Conservation (phyloP, 2,113 vertebrate genomes). For the Sardina pilchardus region DNA sequence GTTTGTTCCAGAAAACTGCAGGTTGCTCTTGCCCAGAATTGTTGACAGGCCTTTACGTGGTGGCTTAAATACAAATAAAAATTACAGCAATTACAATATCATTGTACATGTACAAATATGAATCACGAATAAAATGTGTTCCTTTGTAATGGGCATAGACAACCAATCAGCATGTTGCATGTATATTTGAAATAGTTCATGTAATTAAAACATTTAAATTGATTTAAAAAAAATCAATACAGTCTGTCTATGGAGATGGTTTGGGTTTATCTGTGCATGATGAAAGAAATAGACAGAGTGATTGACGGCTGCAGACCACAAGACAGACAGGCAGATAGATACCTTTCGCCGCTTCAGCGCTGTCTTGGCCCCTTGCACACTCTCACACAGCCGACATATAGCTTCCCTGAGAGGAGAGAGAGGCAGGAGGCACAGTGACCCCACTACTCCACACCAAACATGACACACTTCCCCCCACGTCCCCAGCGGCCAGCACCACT, state of each 20-base stretch:
- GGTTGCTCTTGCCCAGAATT: slow-evolving; percentile 88
- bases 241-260: background rate
- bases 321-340: slow-evolving; percentile 27
- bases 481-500: background rate
- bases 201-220: background rate
- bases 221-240: background rate
- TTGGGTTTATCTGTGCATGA: background rate
- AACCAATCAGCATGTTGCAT: background rate
- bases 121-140: background rate
- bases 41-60: slow-evolving; percentile 79
- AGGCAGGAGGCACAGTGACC: slow-evolving; percentile 29
- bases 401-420: slow-evolving; percentile 80
- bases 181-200: background rate
- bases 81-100: background rate
- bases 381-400: slow-evolving; percentile 88
- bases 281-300: background rate
- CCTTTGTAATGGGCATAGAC: too few relatives aligned
- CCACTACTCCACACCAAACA: background rate
- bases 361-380: slow-evolving; percentile 74
- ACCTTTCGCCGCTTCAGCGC: slow-evolving; percentile 82
- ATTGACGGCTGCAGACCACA: background rate
- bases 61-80: slow-evolving; percentile 67
- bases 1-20: slow-evolving; percentile 86
- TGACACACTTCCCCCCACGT: background rate
- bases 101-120: background rate